Evolutionary conservation across 2,113 vertebrate species (phyloP).

Genomic region (Megaceryle torquata): DNA sequence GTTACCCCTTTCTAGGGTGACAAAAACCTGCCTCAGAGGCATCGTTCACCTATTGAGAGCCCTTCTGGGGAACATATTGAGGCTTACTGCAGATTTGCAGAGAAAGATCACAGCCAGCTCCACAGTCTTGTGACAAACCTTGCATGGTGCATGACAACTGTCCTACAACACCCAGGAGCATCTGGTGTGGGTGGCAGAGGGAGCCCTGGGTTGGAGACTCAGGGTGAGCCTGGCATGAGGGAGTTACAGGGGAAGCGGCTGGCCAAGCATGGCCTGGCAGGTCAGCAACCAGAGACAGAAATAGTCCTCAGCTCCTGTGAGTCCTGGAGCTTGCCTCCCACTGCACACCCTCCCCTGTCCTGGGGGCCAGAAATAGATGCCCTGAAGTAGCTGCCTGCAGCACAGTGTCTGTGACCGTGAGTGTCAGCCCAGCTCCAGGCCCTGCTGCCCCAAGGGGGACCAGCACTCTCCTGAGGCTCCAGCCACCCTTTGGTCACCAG

Average conservation of each 20-base stretch:
- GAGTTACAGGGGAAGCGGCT: not conserved
- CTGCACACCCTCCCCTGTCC: not conserved
- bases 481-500: not conserved
- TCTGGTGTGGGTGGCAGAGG: not conserved
- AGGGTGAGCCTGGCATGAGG: not conserved
- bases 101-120: not conserved
- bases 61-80: not conserved
- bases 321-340: not conserved
- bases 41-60: not conserved
- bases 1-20: not conserved
- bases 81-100: not conserved
- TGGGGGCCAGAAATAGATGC: not conserved
- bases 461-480: not conserved
- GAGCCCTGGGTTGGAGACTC: not conserved
- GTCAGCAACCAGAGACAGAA: not conserved
- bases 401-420: fast-evolving
- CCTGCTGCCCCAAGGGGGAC: not conserved
- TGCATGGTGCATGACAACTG: fast-evolving
- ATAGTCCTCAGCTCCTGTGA: not conserved
- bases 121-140: not conserved
- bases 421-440: not conserved
- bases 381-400: not conserved
- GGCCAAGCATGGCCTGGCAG: not conserved
- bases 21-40: not conserved
- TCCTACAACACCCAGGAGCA: not conserved